Conservation (phyloP, 2,113 vertebrate genomes). For the Sinocyclocheilus anshuiensis region DNA sequence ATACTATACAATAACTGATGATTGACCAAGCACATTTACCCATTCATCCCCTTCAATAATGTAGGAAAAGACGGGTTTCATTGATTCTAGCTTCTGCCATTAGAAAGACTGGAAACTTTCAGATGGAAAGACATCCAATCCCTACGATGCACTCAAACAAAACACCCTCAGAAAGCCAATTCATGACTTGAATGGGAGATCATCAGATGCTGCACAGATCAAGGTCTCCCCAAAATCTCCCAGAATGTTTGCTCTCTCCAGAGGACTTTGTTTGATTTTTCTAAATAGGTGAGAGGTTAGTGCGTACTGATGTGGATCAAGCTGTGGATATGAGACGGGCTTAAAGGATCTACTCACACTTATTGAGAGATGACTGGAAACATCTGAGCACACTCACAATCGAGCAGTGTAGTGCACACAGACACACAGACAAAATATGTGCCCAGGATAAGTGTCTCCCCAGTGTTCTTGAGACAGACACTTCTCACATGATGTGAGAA, state of each 20-base stretch:
- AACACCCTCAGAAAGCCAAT: constrained; percentile 37
- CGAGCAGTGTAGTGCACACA: constrained; percentile 27
- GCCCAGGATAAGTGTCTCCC: constrained; percentile 45
- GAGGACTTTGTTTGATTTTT: constrained; percentile 58
- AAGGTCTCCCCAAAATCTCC: constrained; percentile 51
- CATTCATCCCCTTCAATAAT: constrained; percentile 33
- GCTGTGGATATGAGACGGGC: constrained; percentile 62
- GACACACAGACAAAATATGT: constrained; percentile 22
- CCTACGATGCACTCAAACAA: constrained; percentile 38
- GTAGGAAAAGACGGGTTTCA: not conserved
- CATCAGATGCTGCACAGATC: constrained; percentile 57
- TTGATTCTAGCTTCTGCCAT: constrained; percentile 17
- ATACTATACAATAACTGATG: not conserved
- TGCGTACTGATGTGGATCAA: constrained; percentile 63
- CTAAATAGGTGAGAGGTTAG: constrained; percentile 66
- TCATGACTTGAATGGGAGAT: constrained; percentile 58
- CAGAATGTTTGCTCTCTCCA: constrained; percentile 38
- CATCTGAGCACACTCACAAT: constrained; percentile 74
- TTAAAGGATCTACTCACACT: constrained; percentile 73
- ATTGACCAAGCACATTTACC: constrained; percentile 11
- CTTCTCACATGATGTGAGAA: constrained; percentile 33
- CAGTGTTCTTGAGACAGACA: constrained; percentile 62
- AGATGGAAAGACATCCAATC: constrained; percentile 29
- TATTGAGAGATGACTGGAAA: constrained; percentile 74
- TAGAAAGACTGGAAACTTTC: constrained; percentile 22